A percentile compares a stretch with the other conserved stretches of the same genome.
These are phyloP conservation scores for Drosophila vallismaia DNA, from an alignment of 2,888 invertebrate species.

Conservation along the genomic window DNA sequence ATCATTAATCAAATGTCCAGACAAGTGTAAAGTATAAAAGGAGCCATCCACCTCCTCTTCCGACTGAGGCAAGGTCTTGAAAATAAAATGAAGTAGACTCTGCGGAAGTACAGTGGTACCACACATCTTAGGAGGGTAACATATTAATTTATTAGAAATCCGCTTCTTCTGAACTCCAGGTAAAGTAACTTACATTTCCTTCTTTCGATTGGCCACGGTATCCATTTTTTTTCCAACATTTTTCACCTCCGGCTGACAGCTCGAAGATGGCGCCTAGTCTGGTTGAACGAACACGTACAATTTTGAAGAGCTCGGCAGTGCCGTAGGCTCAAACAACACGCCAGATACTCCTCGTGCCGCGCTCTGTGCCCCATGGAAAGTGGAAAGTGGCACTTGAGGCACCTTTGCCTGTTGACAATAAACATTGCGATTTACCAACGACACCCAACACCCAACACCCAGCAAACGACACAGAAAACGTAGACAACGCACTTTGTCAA, in stretches of 20 bases:
- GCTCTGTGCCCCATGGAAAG: constrained; percentile 19
- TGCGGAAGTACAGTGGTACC: constrained; percentile 34
- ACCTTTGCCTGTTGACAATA: constrained; percentile 72
- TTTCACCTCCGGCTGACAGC: constrained; percentile 1
- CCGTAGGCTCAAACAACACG: constrained; percentile 38
- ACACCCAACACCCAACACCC: constrained; percentile 8
- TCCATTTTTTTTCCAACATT: constrained; percentile 1
- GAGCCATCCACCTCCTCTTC: too few relatives aligned
- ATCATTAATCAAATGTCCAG: constrained; percentile 80
- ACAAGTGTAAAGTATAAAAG: constrained; percentile 73
- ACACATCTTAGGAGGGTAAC: too few relatives aligned
- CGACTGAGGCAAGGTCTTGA: constrained; percentile 17
- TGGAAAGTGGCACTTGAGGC: constrained; percentile 67
- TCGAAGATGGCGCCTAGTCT: constrained; percentile 54
- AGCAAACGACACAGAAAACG: background rate
- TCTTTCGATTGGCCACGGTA: constrained; percentile 6
- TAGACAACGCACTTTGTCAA: constrained; percentile 45
- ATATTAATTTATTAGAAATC: too few relatives aligned
- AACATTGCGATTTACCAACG: constrained; percentile 65
- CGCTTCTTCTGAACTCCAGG: too few relatives aligned
- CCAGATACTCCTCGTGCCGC: constrained; percentile 15
- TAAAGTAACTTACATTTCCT: background rate
- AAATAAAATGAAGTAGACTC: constrained; percentile 51
- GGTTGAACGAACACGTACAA: constrained; percentile 62
- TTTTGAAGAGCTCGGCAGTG: constrained; percentile 53